These are phyloP conservation scores for Polypedilum pembai DNA, from an alignment of 1,140 invertebrate genomes.

Conservation along the genomic window DNA sequence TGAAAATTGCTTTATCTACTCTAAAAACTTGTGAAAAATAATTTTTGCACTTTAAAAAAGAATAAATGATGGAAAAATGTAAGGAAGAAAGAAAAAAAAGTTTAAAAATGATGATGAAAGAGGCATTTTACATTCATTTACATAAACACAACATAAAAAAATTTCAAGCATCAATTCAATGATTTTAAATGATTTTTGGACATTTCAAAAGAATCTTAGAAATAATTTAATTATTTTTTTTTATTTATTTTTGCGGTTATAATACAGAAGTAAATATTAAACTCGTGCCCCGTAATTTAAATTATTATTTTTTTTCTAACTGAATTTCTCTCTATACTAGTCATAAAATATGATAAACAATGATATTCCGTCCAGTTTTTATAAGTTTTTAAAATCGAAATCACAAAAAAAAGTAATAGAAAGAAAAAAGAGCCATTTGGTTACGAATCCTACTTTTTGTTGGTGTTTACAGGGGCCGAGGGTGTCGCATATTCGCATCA, in stretches of 20 bases:
- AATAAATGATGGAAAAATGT: background rate
- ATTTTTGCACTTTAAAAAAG: background rate
- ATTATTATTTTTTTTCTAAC: no score
- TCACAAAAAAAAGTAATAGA: background rate
- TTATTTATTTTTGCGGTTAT: background rate
- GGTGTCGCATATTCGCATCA: conserved; percentile 1
- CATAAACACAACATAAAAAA: background rate
- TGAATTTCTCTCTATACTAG: no score
- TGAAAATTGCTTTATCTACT: conserved; percentile 2
- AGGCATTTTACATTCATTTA: no score
- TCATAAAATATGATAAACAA: background rate
- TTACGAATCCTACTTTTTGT: background rate
- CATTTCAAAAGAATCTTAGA: background rate
- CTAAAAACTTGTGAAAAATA: background rate
- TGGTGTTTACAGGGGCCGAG: conserved; percentile 27
- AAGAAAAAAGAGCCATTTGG: background rate
- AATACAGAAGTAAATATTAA: no score
- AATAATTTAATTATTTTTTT: background rate
- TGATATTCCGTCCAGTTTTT: background rate
- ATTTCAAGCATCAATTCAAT: conserved; percentile 13
- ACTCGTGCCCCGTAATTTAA: no score
- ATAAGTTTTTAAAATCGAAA: background rate
- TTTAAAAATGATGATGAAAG: no score
- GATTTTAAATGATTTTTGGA: conserved; percentile 28
- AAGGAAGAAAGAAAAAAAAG: background rate